These are phyloP conservation scores for Falco cherrug DNA, from an alignment of 2,797 vertebrate genomes.

Conservation along the genomic window DNA sequence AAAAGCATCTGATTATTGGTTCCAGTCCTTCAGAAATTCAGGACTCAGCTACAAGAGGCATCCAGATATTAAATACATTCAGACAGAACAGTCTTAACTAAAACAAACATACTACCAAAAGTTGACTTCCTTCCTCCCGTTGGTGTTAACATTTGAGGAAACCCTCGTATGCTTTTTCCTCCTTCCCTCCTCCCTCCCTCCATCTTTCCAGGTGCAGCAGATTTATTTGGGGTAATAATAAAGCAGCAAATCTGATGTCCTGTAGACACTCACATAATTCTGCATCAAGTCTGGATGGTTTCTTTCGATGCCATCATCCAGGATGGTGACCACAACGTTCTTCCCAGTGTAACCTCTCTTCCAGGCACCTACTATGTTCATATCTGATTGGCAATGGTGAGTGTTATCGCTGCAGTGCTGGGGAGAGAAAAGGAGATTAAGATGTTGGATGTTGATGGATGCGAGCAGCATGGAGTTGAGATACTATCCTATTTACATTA, in stretches of 20 bases:
- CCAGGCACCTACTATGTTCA: conserved; percentile 94
- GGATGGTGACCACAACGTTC: conserved; percentile 93
- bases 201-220: not conserved
- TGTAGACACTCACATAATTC: conserved; percentile 90
- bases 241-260: conserved; percentile 51
- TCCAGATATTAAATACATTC: not conserved
- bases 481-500: not conserved
- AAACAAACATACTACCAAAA: not conserved
- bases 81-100: not conserved
- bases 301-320: conserved; percentile 92
- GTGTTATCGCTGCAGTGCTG: conserved; percentile 90
- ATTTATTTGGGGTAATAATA: conserved; percentile 47
- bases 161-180: not conserved
- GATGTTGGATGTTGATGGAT: not conserved
- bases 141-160: not conserved
- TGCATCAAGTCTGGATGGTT: conserved; percentile 89
- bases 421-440: conserved; percentile 36
- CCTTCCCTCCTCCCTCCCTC: not conserved
- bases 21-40: not conserved
- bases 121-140: not conserved
- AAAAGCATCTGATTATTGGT: not conserved
- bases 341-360: conserved; percentile 92
- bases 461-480: not conserved
- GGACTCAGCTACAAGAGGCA: not conserved
- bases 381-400: conserved; percentile 86